Conservation (phyloP, 2,888 invertebrate species). For the Drosophila tanythrix region DNA sequence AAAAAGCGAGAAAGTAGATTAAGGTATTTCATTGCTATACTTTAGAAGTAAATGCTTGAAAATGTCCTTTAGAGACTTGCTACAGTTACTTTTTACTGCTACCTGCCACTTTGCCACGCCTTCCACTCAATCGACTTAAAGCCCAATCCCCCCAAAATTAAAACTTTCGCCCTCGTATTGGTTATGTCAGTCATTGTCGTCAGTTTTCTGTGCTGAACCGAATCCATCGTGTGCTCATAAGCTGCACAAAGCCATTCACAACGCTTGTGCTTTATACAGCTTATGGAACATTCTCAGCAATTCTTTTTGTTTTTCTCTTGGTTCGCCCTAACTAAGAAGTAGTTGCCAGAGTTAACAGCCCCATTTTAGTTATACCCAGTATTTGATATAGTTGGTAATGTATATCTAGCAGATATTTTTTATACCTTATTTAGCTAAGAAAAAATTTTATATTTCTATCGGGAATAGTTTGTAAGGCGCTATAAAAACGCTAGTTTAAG, state of each 20-base stretch:
- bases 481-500: neutral
- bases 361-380: constrained; percentile 9
- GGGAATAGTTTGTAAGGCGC: neutral
- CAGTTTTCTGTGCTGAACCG: constrained; percentile 32
- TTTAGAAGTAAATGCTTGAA: constrained; percentile 2
- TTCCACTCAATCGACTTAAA: constrained; percentile 20
- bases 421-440: neutral
- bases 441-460: neutral
- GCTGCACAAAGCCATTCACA: constrained; percentile 48
- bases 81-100: constrained; percentile 27
- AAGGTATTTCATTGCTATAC: constrained; percentile 5
- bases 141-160: neutral
- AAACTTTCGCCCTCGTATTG: constrained; percentile 22
- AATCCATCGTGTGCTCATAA: constrained; percentile 49
- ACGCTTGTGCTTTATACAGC: constrained; percentile 52
- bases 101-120: constrained; percentile 24
- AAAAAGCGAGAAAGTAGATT: constrained; percentile 20
- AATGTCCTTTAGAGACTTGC: neutral
- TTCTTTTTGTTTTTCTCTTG: constrained; percentile 28
- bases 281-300: constrained; percentile 66
- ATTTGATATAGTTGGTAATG: neutral
- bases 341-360: constrained; percentile 12
- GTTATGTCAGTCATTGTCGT: constrained; percentile 44
- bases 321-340: constrained; percentile 6
- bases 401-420: neutral